Conservation (phyloP, 2,888 invertebrate species). For the Didymodactylos carnosus region DNA sequence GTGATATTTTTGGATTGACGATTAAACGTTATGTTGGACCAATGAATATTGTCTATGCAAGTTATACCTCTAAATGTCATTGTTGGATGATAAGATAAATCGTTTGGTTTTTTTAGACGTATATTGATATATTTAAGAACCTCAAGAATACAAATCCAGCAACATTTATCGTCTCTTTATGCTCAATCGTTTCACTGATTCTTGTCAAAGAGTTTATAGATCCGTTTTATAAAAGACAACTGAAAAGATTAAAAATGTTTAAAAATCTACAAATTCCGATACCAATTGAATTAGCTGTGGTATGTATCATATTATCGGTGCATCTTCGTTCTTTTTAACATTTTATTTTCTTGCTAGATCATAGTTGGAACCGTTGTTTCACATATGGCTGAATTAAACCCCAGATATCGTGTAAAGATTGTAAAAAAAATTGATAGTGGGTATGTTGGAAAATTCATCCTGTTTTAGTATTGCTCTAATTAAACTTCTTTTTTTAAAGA, state of each 20-base stretch:
- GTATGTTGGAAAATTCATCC: slow-evolving; percentile 38
- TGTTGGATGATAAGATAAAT: not conserved
- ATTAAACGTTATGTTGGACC: slow-evolving; percentile 32
- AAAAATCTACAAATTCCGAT: slow-evolving; percentile 48
- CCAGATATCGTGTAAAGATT: slow-evolving; percentile 43
- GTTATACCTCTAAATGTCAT: slow-evolving; percentile 14
- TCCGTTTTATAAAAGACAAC: slow-evolving; percentile 30
- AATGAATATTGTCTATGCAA: slow-evolving; percentile 50
- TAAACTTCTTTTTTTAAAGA: slow-evolving; percentile 19
- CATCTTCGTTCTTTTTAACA: not conserved
- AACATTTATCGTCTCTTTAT: slow-evolving; percentile 48
- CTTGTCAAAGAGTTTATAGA: slow-evolving; percentile 37
- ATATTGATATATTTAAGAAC: slow-evolving; percentile 42
- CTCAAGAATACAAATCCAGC: slow-evolving; percentile 45
- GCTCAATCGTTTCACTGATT: slow-evolving; percentile 46
- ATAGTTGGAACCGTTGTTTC: slow-evolving; percentile 46
- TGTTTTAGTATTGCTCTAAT: not conserved
- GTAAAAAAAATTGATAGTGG: slow-evolving; percentile 63
- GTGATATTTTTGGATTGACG: slow-evolving; percentile 35
- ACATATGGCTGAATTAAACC: slow-evolving; percentile 42
- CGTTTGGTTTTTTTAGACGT: slow-evolving; percentile 38
- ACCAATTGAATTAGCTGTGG: slow-evolving; percentile 61
- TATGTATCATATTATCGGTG: slow-evolving; percentile 29
- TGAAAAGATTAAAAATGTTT: slow-evolving; percentile 18
- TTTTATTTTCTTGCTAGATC: slow-evolving; percentile 23